These are phyloP conservation scores for Leptopilina drosophilae DNA, from an alignment of 2,888 invertebrate species.

Conservation along the genomic window DNA sequence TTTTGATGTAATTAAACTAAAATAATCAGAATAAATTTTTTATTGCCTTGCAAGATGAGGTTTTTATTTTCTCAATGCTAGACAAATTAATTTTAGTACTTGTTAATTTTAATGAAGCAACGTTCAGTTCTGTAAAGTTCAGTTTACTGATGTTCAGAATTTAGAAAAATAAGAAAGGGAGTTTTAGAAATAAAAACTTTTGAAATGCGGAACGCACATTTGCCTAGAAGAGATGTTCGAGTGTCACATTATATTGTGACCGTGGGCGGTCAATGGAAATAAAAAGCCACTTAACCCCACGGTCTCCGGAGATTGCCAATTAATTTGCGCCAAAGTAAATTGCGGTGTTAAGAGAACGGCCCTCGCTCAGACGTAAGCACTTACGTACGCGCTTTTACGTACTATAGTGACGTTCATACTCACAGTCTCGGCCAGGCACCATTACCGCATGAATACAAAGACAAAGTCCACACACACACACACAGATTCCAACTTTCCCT, in stretches of 20 bases:
- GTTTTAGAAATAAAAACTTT: conserved; percentile 21
- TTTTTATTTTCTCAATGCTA: no score
- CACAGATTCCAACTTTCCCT: conserved; percentile 49
- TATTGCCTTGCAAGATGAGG: no score
- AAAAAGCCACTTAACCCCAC: conserved; percentile 71
- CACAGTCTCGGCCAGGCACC: conserved; percentile 22
- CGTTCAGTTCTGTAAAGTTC: no score
- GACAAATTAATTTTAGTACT: no score
- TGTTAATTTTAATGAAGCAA: no score
- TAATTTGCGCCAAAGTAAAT: conserved; percentile 71
- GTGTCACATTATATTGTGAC: conserved; percentile 66
- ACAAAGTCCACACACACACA: conserved; percentile 21
- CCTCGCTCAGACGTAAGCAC: conserved; percentile 44
- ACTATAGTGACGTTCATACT: conserved; percentile 3
- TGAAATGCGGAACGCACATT: neutral
- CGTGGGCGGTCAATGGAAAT: conserved; percentile 66
- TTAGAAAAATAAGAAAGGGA: neutral
- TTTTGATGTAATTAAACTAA: no score
- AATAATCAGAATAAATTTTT: no score
- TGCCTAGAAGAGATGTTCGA: conserved; percentile 54
- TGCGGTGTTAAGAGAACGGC: conserved; percentile 64
- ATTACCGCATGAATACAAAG: conserved; percentile 47
- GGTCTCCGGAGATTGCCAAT: conserved; percentile 69
- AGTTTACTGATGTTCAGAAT: no score
- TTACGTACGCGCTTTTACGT: conserved; percentile 41